phyloP scores from a whole-genome alignment of 1,140 invertebrate species.

The Anoplolepis gracilipes region DNA sequence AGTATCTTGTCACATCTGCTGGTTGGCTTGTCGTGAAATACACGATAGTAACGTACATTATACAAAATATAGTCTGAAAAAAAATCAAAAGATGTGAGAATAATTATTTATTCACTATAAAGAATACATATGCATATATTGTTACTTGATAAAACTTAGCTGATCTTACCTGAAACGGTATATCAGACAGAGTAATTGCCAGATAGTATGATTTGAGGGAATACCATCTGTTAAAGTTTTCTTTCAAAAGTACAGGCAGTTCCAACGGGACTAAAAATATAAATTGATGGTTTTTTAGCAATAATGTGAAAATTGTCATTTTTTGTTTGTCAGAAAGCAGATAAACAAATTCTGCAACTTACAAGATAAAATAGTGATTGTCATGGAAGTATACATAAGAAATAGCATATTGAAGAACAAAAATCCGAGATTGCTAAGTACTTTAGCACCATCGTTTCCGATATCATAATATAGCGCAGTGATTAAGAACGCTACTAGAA shows the following conservation, averaged over 20 bases:
- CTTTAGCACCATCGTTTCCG: slow-evolving; percentile 97
- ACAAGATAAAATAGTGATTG: slow-evolving; percentile 99
- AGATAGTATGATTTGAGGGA: slow-evolving; percentile 97
- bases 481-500: slow-evolving; percentile 96
- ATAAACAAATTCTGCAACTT: slow-evolving; percentile 58
- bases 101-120: background rate
- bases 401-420: slow-evolving; percentile 99
- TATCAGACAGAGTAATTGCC: slow-evolving; percentile 97
- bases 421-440: slow-evolving; percentile 97
- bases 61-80: slow-evolving; percentile 94
- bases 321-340: background rate
- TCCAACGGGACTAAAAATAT: slow-evolving; percentile 94
- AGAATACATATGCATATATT: background rate
- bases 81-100: slow-evolving; percentile 40
- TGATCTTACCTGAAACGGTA: slow-evolving; percentile 95
- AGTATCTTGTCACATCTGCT: slow-evolving; percentile 92
- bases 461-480: slow-evolving; percentile 97
- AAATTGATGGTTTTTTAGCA: slow-evolving; percentile 3
- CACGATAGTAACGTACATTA: slow-evolving; percentile 97
- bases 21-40: slow-evolving; percentile 98
- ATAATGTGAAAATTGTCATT: background rate
- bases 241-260: slow-evolving; percentile 97
- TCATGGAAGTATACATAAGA: slow-evolving; percentile 99
- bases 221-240: slow-evolving; percentile 99
- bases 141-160: background rate